Conservation (phyloP, 1,140 invertebrate species). For the Bombus waltoni region DNA sequence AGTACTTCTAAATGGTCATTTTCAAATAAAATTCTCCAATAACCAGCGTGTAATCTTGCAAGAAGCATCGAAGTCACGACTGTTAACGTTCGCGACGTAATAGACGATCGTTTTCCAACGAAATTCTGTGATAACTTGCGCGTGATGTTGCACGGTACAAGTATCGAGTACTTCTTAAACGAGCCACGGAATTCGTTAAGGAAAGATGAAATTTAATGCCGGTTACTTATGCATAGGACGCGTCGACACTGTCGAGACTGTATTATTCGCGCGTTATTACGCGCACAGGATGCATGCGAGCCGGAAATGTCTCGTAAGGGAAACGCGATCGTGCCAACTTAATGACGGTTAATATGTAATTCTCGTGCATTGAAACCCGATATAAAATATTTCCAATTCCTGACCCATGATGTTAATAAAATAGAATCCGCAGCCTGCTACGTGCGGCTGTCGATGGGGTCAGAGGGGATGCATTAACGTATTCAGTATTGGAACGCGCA, state of each 20-base stretch:
- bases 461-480: background rate
- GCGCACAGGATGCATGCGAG: background rate
- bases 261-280: conserved; percentile 50
- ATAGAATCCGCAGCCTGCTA: background rate
- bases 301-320: conserved; percentile 54
- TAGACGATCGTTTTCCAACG: no score
- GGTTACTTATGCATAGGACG: background rate
- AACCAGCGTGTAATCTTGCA: no score
- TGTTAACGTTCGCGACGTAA: no score
- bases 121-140: background rate
- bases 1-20: no score
- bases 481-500: conserved; percentile 11
- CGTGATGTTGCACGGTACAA: background rate
- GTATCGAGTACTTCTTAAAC: background rate
- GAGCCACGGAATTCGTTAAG: background rate
- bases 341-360: conserved; percentile 52
- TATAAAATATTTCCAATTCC: conserved; percentile 50
- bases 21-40: no score
- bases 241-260: background rate
- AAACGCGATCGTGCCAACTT: conserved; percentile 36
- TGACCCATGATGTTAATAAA: conserved; percentile 44
- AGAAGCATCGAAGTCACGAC: no score
- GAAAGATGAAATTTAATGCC: conserved; percentile 24
- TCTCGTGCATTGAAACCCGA: conserved; percentile 43
- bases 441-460: background rate